Evolutionary conservation across 2,797 vertebrate genomes (phyloP).

Genomic region (Syncerus caffer): DNA sequence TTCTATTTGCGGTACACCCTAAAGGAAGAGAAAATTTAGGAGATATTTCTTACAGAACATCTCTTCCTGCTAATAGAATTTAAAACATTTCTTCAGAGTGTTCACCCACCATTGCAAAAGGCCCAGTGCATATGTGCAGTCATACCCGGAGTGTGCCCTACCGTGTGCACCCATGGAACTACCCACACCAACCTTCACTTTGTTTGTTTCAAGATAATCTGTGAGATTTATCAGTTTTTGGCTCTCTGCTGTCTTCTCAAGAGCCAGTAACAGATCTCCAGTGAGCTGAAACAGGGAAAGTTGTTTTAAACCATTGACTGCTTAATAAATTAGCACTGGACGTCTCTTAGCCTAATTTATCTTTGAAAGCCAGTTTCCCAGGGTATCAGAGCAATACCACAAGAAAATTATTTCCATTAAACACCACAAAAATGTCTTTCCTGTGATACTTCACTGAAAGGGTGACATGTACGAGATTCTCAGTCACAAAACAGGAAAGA

Average conservation of each 20-base stretch:
- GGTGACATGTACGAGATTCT: conserved; percentile 74
- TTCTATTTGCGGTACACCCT: not conserved
- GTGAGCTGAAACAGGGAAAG: conserved; percentile 73
- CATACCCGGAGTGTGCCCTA: no score
- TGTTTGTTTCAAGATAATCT: conserved; percentile 38
- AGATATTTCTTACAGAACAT: not conserved
- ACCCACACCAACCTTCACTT: not conserved
- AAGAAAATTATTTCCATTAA: conserved; percentile 78
- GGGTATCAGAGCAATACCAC: conserved; percentile 69
- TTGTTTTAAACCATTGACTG: conserved; percentile 77
- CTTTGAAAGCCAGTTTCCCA: conserved; percentile 73
- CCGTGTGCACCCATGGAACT: not conserved
- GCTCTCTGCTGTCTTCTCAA: conserved; percentile 54
- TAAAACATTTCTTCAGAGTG: not conserved
- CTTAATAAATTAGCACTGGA: conserved; percentile 76
- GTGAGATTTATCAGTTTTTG: conserved; percentile 52
- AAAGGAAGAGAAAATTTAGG: not conserved
- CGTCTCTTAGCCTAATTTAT: conserved; percentile 69
- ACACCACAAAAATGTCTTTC: conserved; percentile 77
- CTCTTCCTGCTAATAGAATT: not conserved
- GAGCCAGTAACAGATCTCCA: conserved; percentile 70
- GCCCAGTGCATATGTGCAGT: not conserved
- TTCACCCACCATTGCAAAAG: not conserved
- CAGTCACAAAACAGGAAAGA: conserved; percentile 77
- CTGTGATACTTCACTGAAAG: conserved; percentile 77